A percentile compares a stretch with the other conserved stretches of the same genome.
Conservation (phyloP, 1,140 invertebrate species). For the Diachasma alloeum region DNA sequence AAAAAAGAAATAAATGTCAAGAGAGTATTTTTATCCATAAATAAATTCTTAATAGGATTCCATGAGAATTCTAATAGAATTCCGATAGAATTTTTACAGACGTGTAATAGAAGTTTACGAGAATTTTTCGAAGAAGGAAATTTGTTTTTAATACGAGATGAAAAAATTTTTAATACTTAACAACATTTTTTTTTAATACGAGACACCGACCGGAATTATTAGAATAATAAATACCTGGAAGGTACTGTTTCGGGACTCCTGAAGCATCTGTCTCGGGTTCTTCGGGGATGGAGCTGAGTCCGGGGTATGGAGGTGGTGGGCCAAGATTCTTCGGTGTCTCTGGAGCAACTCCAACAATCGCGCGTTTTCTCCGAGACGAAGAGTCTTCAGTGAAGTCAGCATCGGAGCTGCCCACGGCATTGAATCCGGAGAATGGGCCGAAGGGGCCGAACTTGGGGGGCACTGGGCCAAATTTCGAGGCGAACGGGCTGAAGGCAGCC, state of each 20-base stretch:
- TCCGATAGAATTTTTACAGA: too few relatives aligned
- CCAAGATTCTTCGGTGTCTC: conserved; percentile 27
- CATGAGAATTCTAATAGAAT: too few relatives aligned
- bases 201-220: too few relatives aligned
- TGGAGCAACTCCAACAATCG: conserved; percentile 1
- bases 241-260: conserved; percentile 5
- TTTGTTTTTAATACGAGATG: too few relatives aligned
- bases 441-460: conserved; percentile 34
- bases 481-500: conserved; percentile 19
- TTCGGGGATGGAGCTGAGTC: conserved; percentile 45
- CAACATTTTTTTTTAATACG: too few relatives aligned
- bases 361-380: conserved; percentile 37
- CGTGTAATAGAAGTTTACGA: too few relatives aligned
- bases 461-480: conserved; percentile 18
- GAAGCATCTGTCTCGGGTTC: conserved; percentile 35
- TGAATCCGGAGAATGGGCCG: background rate
- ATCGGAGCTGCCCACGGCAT: background rate
- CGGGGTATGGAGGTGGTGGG: conserved; percentile 46
- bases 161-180: too few relatives aligned
- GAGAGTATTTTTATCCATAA: too few relatives aligned
- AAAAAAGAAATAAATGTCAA: too few relatives aligned
- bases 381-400: background rate
- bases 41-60: too few relatives aligned
- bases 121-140: too few relatives aligned
- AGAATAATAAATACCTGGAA: conserved; percentile 8